Base-by-base conservation (phyloP, 2,797 vertebrate species). In the Labroides dimidiatus region DNA sequence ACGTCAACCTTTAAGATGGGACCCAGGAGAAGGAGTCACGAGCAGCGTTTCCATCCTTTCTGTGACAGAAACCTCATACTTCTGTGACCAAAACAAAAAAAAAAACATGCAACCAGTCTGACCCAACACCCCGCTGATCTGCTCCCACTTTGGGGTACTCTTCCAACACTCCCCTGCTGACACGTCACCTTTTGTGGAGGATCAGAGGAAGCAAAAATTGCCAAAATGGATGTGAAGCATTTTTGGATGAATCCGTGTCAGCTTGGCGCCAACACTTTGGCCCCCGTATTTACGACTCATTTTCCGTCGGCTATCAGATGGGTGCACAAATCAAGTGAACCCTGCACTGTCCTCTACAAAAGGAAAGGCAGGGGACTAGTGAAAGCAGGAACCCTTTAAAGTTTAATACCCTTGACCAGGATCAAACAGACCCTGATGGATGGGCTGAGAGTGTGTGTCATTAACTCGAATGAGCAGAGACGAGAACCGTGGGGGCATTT, bases 371-470 rank as follows among this genome's bases (percentile, higher is more conserved):
- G 49, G 73, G 37, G 76, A 84, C 63, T 60, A 52, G 68, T 44
- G 75, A 77, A 69, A 17, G 62, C 20, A 3, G 84, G 68, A 79
- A 72, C 60, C 80, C 81, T 86, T 91, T 82, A 88, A 82, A 87
- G 79, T 91, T 91, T 90, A 87, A 90, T 87, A 82, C 86, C 84
- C 87, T 71, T 78, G 72, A 88, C 84, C 84, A 71, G 86, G 82
- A 89, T 93, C 87, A 86, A 89, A 84, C 82, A 78, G 85, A 84
- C 61, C 43, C 81, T 89, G 88, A 92, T 88, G 80, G 87, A 88
- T 61, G 77, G 58, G 67, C 50, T 49, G 82, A 77, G 80, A 78
- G 80, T 56, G 78, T 48, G 78, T 87, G 89, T 87, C 87, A 87
- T 91, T 91, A 91, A 82, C 80, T 81, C 24, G 65, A 84, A 87